Base-by-base conservation (phyloP, 2,888 invertebrate genomes). In the Amphipyra tragopoginis region DNA sequence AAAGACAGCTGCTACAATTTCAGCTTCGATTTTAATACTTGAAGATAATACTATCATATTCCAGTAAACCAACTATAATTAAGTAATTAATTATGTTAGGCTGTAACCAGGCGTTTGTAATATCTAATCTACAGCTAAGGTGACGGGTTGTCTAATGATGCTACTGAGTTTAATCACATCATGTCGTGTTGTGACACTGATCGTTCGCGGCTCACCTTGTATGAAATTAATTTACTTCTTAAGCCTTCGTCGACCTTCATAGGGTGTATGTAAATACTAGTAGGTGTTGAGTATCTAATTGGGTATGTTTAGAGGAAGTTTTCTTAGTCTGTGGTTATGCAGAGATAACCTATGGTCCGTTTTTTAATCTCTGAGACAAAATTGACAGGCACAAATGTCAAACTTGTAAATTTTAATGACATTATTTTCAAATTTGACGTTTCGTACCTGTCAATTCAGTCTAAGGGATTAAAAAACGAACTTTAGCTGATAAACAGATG, bases 151-250 rank as follows among this genome's bases (percentile, higher is more conserved):
- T 26, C 55, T 75, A 75, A 72, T 61, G 64, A 61, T 55, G 57
- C 61, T 54, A 39, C 40, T 39, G 52, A 55, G 51, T 47, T 62
- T 73, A 57, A 71, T 68, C 14, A 51, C 44, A 50, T 64, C 59
- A 53, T 53, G 52, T 34, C 43, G 29, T 53, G 52, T 34, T 40
- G 29, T 55, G 55, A 59, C 49, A 42, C 58, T 56, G 53, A 64
- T 65, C 54, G 57, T 38, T 42, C 14, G 55, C 33, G 51, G 67
- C 36, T 43, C 43, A 38, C 45, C 64, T 61, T 45, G 21, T 44
- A 44, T 56, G 39, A 52, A 60, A 68, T 68, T 65, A 68, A 68
- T 77, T 73, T 52, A 40, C 54, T 54, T 26, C 53, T 49, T 47
- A 47, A 52, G 39, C 39, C 56, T 55, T 57, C 11, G 21, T 34